Conservation (phyloP, 1,140 invertebrate genomes). For the Orius laevigatus region DNA sequence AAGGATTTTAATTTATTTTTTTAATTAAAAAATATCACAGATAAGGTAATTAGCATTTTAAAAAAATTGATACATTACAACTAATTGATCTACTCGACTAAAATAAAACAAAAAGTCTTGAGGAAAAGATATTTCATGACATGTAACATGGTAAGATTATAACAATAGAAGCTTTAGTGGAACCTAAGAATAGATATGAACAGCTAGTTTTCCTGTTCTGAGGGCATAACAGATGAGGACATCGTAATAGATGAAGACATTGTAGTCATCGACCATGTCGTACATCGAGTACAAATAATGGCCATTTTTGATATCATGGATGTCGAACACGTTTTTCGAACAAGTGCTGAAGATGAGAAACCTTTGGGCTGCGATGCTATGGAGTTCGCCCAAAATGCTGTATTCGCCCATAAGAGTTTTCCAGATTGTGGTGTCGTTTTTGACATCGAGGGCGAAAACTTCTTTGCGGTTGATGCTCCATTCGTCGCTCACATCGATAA, state of each 20-base stretch:
- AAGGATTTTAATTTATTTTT: too few relatives aligned
- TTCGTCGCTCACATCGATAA: not conserved
- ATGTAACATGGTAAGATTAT: too few relatives aligned
- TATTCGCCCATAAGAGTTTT: constrained; percentile 8
- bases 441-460: constrained; percentile 1
- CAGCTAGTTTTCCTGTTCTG: constrained; percentile 2
- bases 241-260: constrained; percentile 5
- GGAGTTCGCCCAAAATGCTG: constrained; percentile 6
- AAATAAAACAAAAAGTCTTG: too few relatives aligned
- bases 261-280: constrained; percentile 4
- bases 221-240: constrained; percentile 1
- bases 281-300: constrained; percentile 6
- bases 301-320: constrained; percentile 1
- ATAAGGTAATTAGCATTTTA: too few relatives aligned
- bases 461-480: constrained; percentile 5
- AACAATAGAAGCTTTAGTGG: too few relatives aligned
- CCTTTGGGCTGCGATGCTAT: constrained; percentile 8
- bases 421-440: not conserved
- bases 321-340: constrained; percentile 5
- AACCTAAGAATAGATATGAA: constrained; percentile 6
- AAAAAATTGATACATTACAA: too few relatives aligned
- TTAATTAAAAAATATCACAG: too few relatives aligned
- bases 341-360: constrained; percentile 6
- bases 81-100: too few relatives aligned
- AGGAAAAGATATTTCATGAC: too few relatives aligned